These are phyloP conservation scores for Halyomorpha halys DNA, from an alignment of 1,140 invertebrate genomes.

Conservation along the genomic window DNA sequence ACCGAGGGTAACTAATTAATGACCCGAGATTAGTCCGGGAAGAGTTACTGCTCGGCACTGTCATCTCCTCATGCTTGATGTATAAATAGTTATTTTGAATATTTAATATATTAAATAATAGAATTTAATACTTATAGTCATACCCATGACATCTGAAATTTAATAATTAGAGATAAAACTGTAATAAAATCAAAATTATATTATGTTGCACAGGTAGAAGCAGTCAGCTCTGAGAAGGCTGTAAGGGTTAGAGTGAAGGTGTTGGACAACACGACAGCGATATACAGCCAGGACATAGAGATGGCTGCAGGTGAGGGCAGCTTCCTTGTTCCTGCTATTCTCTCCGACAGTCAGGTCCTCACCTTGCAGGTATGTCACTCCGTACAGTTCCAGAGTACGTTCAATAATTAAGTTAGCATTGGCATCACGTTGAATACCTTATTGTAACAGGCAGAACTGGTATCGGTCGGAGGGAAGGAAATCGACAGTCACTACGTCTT, in stretches of 20 bases:
- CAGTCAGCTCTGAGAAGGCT: slow-evolving; percentile 50
- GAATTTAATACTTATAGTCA: no score
- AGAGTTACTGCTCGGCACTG: no score
- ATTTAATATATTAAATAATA: no score
- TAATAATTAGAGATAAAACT: no score
- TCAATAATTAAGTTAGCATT: no score
- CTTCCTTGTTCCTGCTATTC: slow-evolving; percentile 50
- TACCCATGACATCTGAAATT: no score
- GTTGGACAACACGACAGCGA: slow-evolving; percentile 51
- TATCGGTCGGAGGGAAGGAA: slow-evolving; percentile 53
- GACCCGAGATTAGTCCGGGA: no score
- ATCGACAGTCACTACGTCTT: slow-evolving; percentile 56
- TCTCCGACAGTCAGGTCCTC: slow-evolving; percentile 50
- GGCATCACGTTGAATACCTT: background rate
- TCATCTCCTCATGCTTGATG: no score
- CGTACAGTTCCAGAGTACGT: no score
- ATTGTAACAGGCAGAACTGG: slow-evolving; percentile 47
- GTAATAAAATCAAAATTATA: no score
- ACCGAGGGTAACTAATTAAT: no score
- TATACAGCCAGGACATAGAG: slow-evolving; percentile 56
- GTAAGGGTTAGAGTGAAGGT: slow-evolving; percentile 52
- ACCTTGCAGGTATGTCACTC: slow-evolving; percentile 44
- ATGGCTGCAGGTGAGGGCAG: slow-evolving; percentile 50
- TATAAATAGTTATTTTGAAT: no score
- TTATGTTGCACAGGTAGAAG: slow-evolving; percentile 45